A percentile compares a stretch with the other conserved stretches of the same genome.
These are phyloP conservation scores for Drosophila subquinaria DNA, from an alignment of 2,888 invertebrate genomes.

Conservation along the genomic window DNA sequence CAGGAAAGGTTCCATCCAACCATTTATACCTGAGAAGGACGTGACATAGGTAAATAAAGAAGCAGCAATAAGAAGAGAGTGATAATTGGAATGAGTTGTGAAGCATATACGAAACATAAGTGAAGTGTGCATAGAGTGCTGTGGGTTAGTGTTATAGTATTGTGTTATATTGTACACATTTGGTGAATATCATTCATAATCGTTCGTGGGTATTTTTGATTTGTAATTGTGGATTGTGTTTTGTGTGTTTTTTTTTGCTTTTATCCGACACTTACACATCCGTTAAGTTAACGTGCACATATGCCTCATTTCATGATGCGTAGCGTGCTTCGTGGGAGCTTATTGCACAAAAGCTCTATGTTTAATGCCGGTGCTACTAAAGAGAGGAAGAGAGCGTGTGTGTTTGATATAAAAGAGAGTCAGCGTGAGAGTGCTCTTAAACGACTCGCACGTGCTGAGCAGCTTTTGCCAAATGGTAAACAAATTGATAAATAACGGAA, in stretches of 20 bases:
- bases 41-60: not conserved
- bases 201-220: conserved; percentile 23
- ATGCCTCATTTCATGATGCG: conserved; percentile 66
- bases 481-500: conserved; percentile 67
- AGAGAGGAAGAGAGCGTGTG: conserved; percentile 57
- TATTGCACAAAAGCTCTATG: conserved; percentile 64
- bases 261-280: conserved; percentile 64
- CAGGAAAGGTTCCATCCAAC: conserved; percentile 90
- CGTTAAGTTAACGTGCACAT: conserved; percentile 57
- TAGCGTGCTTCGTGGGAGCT: conserved; percentile 71
- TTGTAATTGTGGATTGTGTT: conserved; percentile 12
- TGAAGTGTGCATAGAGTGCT: conserved; percentile 17
- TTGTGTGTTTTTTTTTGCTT: conserved; percentile 19
- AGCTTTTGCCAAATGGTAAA: conserved; percentile 69
- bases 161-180: conserved; percentile 6
- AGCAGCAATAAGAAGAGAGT: not conserved
- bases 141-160: conserved; percentile 32
- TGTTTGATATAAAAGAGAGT: conserved; percentile 21
- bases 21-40: conserved; percentile 90
- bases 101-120: conserved; percentile 17
- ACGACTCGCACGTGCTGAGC: conserved; percentile 66
- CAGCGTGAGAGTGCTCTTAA: conserved; percentile 31
- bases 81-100: conserved; percentile 4
- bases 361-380: conserved; percentile 67
- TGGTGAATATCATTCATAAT: conserved; percentile 1